Conservation (phyloP, 2,888 invertebrate genomes). For the Drosophila setosimentum region DNA sequence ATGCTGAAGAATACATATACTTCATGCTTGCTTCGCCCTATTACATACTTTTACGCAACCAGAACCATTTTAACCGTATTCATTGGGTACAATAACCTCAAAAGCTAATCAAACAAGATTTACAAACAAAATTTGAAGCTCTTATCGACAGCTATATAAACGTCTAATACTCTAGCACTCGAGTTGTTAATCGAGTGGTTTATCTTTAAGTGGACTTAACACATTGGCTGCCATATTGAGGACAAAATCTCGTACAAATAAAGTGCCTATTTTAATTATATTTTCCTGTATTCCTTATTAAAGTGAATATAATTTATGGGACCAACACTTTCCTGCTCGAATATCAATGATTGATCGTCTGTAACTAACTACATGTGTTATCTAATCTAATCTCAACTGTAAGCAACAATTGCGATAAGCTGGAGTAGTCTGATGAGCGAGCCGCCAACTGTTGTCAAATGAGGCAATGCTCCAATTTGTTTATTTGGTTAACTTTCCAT, state of each 20-base stretch:
- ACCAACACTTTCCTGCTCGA: constrained; percentile 24
- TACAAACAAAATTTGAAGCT: neutral
- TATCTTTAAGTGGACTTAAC: constrained; percentile 20
- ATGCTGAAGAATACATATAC: neutral
- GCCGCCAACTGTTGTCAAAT: constrained; percentile 15
- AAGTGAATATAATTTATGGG: constrained; percentile 1
- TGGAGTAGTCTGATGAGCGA: neutral
- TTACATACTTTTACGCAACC: neutral
- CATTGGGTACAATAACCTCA: neutral
- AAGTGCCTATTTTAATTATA: constrained; percentile 17
- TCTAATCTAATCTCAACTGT: constrained; percentile 16
- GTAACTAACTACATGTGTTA: constrained; percentile 5
- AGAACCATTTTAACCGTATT: neutral
- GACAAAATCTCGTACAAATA: constrained; percentile 28
- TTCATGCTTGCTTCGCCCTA: neutral
- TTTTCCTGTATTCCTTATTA: constrained; percentile 25
- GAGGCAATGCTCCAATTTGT: neutral
- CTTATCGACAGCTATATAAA: constrained; percentile 14
- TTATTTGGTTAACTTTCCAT: constrained; percentile 13
- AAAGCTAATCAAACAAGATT: neutral
- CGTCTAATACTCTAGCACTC: neutral
- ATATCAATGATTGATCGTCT: constrained; percentile 26
- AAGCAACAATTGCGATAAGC: constrained; percentile 32
- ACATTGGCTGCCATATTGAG: constrained; percentile 22
- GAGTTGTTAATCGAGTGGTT: neutral